Conservation (phyloP, 1,140 invertebrate genomes). For the Pseudomyrmex dendroicus region DNA sequence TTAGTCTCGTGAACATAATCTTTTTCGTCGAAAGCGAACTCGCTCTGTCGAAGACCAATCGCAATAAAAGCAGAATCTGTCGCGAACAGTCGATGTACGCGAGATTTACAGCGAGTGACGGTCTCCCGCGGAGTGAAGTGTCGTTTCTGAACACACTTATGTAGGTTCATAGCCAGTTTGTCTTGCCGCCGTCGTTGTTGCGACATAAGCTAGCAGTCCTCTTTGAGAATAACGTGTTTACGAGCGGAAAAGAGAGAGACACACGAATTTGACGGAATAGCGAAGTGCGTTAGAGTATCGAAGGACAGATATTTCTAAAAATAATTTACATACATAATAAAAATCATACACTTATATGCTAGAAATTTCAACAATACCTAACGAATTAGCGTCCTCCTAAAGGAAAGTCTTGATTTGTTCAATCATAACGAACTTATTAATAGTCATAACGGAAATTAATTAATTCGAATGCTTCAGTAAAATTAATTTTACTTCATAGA, state of each 20-base stretch:
- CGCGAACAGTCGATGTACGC: constrained; percentile 33
- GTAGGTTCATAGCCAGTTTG: neutral
- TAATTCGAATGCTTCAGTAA: constrained; percentile 3
- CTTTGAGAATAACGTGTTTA: constrained; percentile 16
- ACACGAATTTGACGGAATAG: constrained; percentile 40
- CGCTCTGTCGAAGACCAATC: constrained; percentile 32
- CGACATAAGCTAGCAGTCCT: constrained; percentile 66
- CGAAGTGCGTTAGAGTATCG: neutral
- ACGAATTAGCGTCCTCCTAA: too few relatives aligned
- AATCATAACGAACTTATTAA: neutral
- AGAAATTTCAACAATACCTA: too few relatives aligned
- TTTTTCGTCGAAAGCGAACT: constrained; percentile 35
- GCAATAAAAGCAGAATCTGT: constrained; percentile 46
- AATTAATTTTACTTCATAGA: neutral
- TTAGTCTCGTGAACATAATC: constrained; percentile 39
- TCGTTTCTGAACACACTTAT: constrained; percentile 45
- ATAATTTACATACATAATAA: neutral
- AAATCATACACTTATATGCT: too few relatives aligned
- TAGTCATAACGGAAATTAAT: too few relatives aligned
- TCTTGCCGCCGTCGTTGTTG: constrained; percentile 46
- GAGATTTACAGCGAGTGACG: constrained; percentile 35
- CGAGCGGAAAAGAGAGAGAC: constrained; percentile 53
- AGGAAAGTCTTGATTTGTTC: neutral
- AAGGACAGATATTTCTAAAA: neutral
- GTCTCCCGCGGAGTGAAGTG: constrained; percentile 28